A percentile compares a stretch with the other conserved stretches of the same genome.
phyloP scores from a whole-genome alignment of 2,888 invertebrate genomes.

The Microctonus aethiopoides region DNA sequence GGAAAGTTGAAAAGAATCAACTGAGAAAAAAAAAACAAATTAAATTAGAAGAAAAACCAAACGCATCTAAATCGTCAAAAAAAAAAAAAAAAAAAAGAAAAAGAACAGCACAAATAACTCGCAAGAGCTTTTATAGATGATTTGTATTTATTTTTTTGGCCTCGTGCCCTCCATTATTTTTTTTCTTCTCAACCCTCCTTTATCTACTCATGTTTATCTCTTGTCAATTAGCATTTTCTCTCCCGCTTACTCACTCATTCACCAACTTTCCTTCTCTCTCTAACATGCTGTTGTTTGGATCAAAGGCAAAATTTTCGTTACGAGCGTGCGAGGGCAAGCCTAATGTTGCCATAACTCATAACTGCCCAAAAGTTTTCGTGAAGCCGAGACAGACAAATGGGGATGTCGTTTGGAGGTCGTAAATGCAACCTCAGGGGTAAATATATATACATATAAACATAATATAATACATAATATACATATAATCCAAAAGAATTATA shows the following conservation, averaged over 20 bases:
- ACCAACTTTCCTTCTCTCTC: neutral
- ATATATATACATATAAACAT: neutral
- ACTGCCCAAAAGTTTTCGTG: constrained; percentile 6
- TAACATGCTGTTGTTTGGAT: constrained; percentile 5
- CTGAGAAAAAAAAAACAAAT: neutral
- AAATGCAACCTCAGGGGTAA: neutral
- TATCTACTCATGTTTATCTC: constrained; percentile 34
- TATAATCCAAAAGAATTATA: constrained; percentile 9
- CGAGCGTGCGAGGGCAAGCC: neutral
- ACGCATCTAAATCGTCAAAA: neutral
- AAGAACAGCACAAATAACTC: neutral
- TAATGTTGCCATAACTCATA: constrained; percentile 16
- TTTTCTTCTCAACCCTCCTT: constrained; percentile 8
- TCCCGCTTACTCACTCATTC: neutral
- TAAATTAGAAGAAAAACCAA: neutral
- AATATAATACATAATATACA: neutral
- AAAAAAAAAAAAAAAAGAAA: neutral
- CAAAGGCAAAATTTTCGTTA: constrained; percentile 25
- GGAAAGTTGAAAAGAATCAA: constrained; percentile 2
- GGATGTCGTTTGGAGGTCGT: neutral
- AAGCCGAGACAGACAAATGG: neutral
- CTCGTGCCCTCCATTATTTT: constrained; percentile 4
- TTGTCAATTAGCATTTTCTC: constrained; percentile 30
- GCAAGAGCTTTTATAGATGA: neutral
- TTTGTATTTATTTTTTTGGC: neutral